Evolutionary conservation across 2,113 vertebrate species (phyloP).

Genomic region (Carollia perspicillata): DNA sequence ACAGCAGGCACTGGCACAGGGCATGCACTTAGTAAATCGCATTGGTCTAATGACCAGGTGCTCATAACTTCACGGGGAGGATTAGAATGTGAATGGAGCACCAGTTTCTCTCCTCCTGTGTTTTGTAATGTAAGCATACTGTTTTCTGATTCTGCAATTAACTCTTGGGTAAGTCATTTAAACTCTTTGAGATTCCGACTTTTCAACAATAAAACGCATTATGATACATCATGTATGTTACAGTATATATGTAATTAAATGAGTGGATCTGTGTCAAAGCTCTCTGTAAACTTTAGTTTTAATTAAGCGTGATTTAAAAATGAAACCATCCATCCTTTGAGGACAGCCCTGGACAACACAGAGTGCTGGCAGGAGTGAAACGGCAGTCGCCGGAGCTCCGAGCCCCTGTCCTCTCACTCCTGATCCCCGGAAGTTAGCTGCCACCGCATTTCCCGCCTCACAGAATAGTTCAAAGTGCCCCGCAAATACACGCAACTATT

Average conservation of each 20-base stretch:
- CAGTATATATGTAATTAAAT: neutral
- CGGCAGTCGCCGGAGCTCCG: neutral
- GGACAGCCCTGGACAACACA: neutral
- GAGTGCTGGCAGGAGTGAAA: neutral
- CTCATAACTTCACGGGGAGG: neutral
- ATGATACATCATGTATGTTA: neutral
- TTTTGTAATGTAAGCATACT: neutral
- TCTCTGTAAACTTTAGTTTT: neutral
- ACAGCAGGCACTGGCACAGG: neutral
- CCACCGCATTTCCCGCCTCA: neutral
- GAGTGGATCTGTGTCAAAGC: neutral
- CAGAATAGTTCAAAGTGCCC: neutral
- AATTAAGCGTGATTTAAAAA: neutral
- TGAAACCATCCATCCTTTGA: neutral
- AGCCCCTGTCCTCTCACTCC: no score
- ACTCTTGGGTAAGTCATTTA: neutral
- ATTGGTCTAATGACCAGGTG: neutral
- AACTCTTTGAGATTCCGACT: constrained; percentile 13
- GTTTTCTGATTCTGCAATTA: neutral
- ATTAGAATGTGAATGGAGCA: neutral
- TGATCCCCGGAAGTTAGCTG: neutral
- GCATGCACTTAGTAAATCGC: neutral
- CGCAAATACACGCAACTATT: neutral
- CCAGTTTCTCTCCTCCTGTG: neutral
- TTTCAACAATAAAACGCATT: neutral